Percentiles rank a stretch among this genome's conserved stretches.
phyloP scores from a whole-genome alignment of 2,113 vertebrate genomes.

The Paradoxurus hermaphroditus region DNA sequence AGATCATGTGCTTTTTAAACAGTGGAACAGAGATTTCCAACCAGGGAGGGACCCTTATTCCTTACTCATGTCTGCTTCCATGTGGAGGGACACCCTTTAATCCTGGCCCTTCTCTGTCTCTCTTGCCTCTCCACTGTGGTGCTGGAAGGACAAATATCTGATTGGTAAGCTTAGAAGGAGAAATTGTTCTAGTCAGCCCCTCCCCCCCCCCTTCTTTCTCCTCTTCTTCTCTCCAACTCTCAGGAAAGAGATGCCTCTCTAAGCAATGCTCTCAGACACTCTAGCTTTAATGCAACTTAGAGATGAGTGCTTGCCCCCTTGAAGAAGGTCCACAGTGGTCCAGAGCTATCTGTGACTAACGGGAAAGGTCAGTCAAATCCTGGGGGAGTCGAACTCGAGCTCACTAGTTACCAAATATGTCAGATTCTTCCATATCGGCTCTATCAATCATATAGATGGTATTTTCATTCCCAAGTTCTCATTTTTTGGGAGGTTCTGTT shows the following conservation, averaged over 20 bases:
- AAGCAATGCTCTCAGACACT: not conserved
- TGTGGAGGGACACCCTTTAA: not conserved
- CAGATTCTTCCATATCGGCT: not conserved
- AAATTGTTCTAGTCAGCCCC: not conserved
- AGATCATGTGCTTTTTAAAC: not conserved
- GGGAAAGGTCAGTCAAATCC: not conserved
- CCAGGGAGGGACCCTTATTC: not conserved
- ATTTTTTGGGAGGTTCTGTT: not conserved
- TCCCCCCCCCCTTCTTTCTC: not conserved
- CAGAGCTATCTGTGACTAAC: not conserved
- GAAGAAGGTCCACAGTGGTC: not conserved
- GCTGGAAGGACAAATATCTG: no score
- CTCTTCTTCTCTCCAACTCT: not conserved
- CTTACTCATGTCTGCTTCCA: not conserved
- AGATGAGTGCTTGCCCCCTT: not conserved
- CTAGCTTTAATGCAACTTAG: not conserved
- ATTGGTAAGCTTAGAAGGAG: not conserved
- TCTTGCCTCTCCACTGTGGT: not conserved
- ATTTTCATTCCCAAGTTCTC: not conserved
- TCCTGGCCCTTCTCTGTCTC: not conserved
- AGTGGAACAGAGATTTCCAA: not conserved
- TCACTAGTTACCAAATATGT: not conserved
- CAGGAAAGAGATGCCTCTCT: not conserved
- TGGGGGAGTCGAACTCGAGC: not conserved
- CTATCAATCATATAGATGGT: not conserved